phyloP scores from a whole-genome alignment of 35 echinoderm and acorn worm genomes.

The Heliocidaris erythrogramma region DNA sequence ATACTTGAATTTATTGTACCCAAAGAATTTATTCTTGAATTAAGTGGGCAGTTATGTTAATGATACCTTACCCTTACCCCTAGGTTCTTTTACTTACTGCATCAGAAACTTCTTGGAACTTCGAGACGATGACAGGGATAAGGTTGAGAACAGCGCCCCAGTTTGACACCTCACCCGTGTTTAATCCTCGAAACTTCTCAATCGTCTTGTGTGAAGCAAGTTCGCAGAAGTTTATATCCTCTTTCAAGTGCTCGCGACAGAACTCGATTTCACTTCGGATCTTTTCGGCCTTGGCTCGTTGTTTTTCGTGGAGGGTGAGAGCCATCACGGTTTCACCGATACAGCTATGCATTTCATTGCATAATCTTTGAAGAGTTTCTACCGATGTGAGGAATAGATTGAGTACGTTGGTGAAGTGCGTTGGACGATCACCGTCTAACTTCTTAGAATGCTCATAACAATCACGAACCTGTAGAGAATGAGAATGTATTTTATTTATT shows the following conservation, averaged over 20 bases:
- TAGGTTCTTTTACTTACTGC: conserved; percentile 54
- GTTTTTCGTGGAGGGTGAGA: conserved; percentile 78
- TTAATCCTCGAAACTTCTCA: conserved; percentile 89
- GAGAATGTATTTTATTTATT: not conserved
- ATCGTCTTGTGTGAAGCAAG: conserved; percentile 83
- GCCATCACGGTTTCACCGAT: conserved; percentile 76
- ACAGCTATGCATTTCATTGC: conserved; percentile 69
- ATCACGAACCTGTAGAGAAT: conserved; percentile 61
- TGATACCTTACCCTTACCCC: too few relatives aligned
- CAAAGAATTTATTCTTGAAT: too few relatives aligned
- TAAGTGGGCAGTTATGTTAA: too few relatives aligned
- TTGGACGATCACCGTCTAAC: conserved; percentile 67
- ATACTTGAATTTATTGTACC: too few relatives aligned
- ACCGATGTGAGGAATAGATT: conserved; percentile 65
- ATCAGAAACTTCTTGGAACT: conserved; percentile 71
- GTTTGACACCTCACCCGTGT: conserved; percentile 79
- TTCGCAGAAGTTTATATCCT: conserved; percentile 92
- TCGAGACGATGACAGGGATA: conserved; percentile 84
- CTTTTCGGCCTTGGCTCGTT: conserved; percentile 58
- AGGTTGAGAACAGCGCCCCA: conserved; percentile 96
- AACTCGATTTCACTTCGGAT: conserved; percentile 80
- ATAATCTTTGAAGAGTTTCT: conserved; percentile 62
- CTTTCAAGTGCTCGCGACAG: conserved; percentile 73
- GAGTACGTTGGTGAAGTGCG: conserved; percentile 86
- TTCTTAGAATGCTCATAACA: conserved; percentile 75